Percentiles rank a stretch among this genome's conserved stretches.
Conservation (phyloP, 37 sponge, comb jelly and placozoan species). For the Geodia barretti region DNA sequence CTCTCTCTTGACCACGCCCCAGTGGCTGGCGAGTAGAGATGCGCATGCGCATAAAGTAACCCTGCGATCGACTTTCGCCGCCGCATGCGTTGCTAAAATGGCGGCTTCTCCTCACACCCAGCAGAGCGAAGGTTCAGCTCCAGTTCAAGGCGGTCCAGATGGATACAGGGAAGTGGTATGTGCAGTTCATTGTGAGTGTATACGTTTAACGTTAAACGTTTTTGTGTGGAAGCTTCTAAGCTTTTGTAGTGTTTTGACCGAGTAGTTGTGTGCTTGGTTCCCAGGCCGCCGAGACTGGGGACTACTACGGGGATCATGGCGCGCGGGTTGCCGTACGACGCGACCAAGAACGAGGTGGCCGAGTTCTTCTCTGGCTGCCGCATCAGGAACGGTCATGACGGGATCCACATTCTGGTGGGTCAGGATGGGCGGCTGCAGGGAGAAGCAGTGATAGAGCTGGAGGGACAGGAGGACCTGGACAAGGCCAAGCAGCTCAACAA, state of each 20-base stretch:
- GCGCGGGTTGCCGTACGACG: slow-evolving; percentile 73
- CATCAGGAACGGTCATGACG: slow-evolving; percentile 40
- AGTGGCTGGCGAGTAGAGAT: slow-evolving; percentile 14
- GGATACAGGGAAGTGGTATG: too few species aligned
- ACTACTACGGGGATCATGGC: slow-evolving; percentile 44
- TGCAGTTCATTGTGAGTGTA: not conserved
- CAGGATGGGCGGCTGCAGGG: slow-evolving; percentile 68
- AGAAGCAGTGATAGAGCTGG: slow-evolving; percentile 58
- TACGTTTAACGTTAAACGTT: too few species aligned
- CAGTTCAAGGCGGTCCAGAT: too few species aligned
- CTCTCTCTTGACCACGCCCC: slow-evolving; percentile 5
- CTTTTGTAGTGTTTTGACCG: not conserved
- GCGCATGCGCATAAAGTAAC: slow-evolving; percentile 11
- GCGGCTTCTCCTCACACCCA: not conserved
- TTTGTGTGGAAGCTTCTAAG: not conserved
- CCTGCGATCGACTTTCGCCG: not conserved
- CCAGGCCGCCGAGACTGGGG: not conserved
- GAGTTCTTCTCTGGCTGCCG: slow-evolving; percentile 63
- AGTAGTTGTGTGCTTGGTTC: not conserved
- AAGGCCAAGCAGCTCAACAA: slow-evolving; percentile 47
- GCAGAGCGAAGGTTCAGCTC: slow-evolving; percentile 12
- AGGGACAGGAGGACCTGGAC: slow-evolving; percentile 42
- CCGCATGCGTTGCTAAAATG: slow-evolving; percentile 9
- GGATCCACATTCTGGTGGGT: slow-evolving; percentile 52
- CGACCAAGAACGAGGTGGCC: slow-evolving; percentile 52